Conservation (phyloP, 2,888 invertebrate genomes). For the Corbicula japonica region DNA sequence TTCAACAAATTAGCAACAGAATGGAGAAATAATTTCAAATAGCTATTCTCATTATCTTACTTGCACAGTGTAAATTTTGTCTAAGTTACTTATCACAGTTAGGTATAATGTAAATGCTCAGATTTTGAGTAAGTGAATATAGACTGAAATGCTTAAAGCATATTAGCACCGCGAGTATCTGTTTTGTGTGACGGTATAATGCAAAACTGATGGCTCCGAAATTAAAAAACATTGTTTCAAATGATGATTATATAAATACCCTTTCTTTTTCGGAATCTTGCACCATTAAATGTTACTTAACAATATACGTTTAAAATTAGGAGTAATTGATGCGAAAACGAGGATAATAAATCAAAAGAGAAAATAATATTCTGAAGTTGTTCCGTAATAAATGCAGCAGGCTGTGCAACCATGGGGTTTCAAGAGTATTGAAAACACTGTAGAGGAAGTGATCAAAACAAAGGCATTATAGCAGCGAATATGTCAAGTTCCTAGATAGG, state of each 20-base stretch:
- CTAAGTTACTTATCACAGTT: constrained; percentile 15
- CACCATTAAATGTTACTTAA: constrained; percentile 49
- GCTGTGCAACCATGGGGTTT: constrained; percentile 18
- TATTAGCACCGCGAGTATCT: neutral
- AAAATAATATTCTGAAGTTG: constrained; percentile 33
- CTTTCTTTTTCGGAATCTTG: constrained; percentile 11
- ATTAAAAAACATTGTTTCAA: constrained; percentile 27
- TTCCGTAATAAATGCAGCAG: constrained; percentile 16
- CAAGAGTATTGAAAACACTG: too few relatives aligned
- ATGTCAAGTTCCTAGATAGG: constrained; percentile 56
- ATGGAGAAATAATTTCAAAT: too few relatives aligned
- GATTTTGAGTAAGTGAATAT: too few relatives aligned
- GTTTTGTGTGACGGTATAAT: constrained; percentile 17
- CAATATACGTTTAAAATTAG: constrained; percentile 48
- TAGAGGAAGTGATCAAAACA: constrained; percentile 32
- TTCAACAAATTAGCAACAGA: too few relatives aligned
- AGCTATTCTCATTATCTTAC: too few relatives aligned
- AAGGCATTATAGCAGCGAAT: constrained; percentile 53
- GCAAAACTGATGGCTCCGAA: constrained; percentile 15
- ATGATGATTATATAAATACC: constrained; percentile 23
- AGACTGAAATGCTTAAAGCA: constrained; percentile 17
- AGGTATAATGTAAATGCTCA: constrained; percentile 19
- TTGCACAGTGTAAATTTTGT: too few relatives aligned
- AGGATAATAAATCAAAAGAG: constrained; percentile 45
- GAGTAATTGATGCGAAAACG: constrained; percentile 33